Evolutionary conservation across 2,113 vertebrate species (phyloP).

Genomic region (Bubo scandiacus): DNA sequence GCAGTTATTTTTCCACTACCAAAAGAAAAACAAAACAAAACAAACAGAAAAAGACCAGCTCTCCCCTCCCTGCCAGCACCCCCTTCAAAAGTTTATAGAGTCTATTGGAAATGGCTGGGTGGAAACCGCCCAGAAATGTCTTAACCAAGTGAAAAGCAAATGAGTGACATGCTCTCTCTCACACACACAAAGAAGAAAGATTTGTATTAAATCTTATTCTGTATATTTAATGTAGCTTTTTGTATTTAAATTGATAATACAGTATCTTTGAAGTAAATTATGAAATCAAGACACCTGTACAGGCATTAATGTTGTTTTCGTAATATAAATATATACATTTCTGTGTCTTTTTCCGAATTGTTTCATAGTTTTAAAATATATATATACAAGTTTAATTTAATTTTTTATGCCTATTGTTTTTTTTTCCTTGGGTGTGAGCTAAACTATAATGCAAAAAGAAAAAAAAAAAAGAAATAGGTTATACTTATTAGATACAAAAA

Average conservation of each 20-base stretch:
- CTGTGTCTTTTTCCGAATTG: conserved; percentile 80
- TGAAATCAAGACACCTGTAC: conserved; percentile 90
- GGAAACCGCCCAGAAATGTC: conserved; percentile 85
- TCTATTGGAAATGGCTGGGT: conserved; percentile 85
- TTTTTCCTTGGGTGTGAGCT: conserved; percentile 66
- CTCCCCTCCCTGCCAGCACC: not conserved
- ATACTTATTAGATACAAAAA: conserved; percentile 67
- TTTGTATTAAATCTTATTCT: conserved; percentile 99
- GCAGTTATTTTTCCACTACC: conserved; percentile 77
- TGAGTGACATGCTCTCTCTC: conserved; percentile 25
- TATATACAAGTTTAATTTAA: conserved; percentile 80
- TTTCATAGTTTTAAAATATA: conserved; percentile 81
- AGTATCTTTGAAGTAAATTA: conserved; percentile 99
- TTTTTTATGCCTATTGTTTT: conserved; percentile 79
- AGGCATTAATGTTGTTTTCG: conserved; percentile 88
- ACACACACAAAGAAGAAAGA: conserved; percentile 74
- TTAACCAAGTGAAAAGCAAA: conserved; percentile 85
- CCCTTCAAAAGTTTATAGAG: conserved; percentile 89
- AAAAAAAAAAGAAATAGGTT: conserved; percentile 48
- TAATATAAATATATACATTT: conserved; percentile 85
- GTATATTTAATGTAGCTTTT: conserved; percentile 99
- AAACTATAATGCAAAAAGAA: conserved; percentile 49
- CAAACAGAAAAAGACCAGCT: conserved; percentile 67
- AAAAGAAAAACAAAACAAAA: conserved; percentile 68
- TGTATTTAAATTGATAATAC: conserved; percentile 99